Percentiles rank a stretch among this genome's conserved stretches.
These are phyloP conservation scores for Calephelis perditalis DNA, from an alignment of 2,888 invertebrate genomes.

Conservation along the genomic window DNA sequence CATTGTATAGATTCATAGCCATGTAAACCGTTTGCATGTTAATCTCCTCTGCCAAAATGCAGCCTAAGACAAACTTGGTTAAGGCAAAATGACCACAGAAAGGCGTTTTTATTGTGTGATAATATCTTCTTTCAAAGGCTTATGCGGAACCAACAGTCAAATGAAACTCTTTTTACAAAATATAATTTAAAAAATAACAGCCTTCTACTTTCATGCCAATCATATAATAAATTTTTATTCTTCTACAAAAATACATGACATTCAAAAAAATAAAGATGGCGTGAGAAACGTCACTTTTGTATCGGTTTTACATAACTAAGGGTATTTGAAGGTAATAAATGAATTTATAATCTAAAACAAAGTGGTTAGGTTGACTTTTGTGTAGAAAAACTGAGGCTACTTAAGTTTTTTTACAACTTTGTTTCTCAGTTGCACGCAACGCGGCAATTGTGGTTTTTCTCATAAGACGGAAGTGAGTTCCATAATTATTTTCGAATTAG, in stretches of 20 bases:
- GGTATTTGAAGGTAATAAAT: constrained; percentile 14
- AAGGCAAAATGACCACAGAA: no score
- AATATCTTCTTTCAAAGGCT: no score
- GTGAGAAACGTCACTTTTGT: constrained; percentile 32
- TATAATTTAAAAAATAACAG: constrained; percentile 19
- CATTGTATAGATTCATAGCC: no score
- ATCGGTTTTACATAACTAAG: constrained; percentile 28
- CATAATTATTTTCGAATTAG: constrained; percentile 72
- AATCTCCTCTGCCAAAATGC: no score
- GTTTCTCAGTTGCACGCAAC: constrained; percentile 63
- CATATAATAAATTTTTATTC: constrained; percentile 24
- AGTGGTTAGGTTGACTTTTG: constrained; percentile 21
- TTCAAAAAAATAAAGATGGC: constrained; percentile 28
- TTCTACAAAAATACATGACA: constrained; percentile 22
- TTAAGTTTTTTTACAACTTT: constrained; percentile 49
- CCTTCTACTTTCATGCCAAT: constrained; percentile 18
- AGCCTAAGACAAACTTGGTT: no score
- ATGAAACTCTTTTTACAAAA: constrained; percentile 9
- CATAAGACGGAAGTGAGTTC: constrained; percentile 55
- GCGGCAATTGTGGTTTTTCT: constrained; percentile 62
- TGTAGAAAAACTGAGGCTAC: constrained; percentile 32
- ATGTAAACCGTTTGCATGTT: no score
- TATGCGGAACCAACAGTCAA: no score
- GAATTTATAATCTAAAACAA: constrained; percentile 18
- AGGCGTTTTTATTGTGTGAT: no score